Base-by-base conservation (phyloP, 2,888 invertebrate genomes). In the Ophonus ardosiacus region DNA sequence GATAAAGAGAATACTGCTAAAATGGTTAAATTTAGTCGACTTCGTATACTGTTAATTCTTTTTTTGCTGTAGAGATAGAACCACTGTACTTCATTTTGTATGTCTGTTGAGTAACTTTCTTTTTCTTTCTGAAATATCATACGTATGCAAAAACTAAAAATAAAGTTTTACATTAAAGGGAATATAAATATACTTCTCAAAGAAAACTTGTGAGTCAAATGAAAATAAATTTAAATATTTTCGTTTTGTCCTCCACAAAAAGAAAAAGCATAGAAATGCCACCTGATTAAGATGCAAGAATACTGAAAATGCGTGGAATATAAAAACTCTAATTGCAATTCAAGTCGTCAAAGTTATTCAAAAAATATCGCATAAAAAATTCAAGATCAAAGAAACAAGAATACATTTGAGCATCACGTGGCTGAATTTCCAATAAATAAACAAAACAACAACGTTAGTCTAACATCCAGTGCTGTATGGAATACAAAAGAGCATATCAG, bases 401-500 rank as follows among this genome's bases (percentile, higher is more conserved):
- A 56, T 18, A 76, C 56, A 76, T 76, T 76, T 76, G 43, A 76
- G 76, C 21, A 43, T 56, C 76, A 76, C 76, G 78, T 78, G 78
- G 56, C 78, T 51, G 76, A 76, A 76, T 76, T 78, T 78, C 78
- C 78, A 78, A 78, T 78, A 76, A 76, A 43, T 51, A 78, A 78
- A 78, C 78, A 78, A 78, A 78, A 78, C 78, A 78, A 78, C 78
- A 43, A 74, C 74, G 57, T 78, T 78, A 78, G 57, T 57, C 57
- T 57, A 78, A 78, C 78, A 78, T 43, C 51, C 10, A 74, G 18
- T 74, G 43, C 74, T 74, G 13, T 51, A 18, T 74, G 40, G 78
- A 78, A 78, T 78, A 78, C 78, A 78, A 78, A 78, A 57, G 78
- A 78, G 78, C 57, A 15, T 74, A 74, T 78, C 78, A 78, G 78